Conservation (phyloP, 1,140 invertebrate genomes). For the Branchinecta lynchi region DNA sequence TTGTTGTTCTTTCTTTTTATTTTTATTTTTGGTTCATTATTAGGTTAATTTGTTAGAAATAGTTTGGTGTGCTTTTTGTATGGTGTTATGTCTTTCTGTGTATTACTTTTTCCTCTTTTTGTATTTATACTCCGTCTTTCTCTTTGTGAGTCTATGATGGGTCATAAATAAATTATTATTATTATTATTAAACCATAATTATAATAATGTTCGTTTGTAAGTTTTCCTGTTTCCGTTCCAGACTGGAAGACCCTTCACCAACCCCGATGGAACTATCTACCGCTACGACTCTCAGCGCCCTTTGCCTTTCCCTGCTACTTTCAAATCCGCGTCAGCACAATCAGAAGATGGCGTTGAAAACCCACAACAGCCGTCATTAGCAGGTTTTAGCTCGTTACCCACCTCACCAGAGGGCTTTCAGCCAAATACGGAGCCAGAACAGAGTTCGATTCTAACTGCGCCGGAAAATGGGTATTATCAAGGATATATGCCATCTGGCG, state of each 20-base stretch:
- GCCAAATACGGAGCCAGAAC: neutral
- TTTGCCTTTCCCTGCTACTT: conserved; percentile 16
- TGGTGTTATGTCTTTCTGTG: no score
- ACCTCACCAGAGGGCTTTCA: neutral
- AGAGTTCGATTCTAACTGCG: neutral
- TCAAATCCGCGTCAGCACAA: neutral
- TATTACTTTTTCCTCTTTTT: no score
- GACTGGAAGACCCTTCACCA: conserved; percentile 45
- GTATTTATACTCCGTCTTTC: no score
- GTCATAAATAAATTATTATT: no score
- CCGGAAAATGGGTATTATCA: neutral
- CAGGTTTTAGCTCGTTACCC: neutral
- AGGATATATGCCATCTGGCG: neutral
- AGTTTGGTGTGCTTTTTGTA: no score
- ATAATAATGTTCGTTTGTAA: neutral
- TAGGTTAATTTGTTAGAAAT: neutral
- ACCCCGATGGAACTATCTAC: conserved; percentile 50
- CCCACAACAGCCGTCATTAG: neutral
- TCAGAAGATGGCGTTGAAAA: conserved; percentile 9
- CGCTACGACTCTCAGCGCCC: conserved; percentile 44
- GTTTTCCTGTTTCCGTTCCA: conserved; percentile 24
- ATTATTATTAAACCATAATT: conserved; percentile 7
- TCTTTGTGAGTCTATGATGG: no score
- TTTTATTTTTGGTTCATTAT: no score
- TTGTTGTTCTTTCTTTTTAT: no score